Evolutionary conservation across 1,140 invertebrate genomes (phyloP).

Genomic region (Tetragnatha versicolor): DNA sequence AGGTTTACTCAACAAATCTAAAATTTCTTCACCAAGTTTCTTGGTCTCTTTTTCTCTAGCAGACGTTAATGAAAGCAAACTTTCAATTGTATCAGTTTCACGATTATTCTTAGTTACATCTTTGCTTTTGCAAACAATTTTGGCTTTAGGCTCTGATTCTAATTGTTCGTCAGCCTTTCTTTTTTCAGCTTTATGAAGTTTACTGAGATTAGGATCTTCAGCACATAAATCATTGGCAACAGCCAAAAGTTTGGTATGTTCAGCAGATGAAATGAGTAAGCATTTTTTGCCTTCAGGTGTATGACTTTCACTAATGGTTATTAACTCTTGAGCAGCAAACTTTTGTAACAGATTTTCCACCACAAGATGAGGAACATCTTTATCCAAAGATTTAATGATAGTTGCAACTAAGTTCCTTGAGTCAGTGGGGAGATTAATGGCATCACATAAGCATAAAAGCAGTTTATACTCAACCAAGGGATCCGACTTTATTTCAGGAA

Average conservation of each 20-base stretch:
- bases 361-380: conserved; percentile 70
- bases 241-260: conserved; percentile 75
- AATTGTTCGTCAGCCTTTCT: conserved; percentile 49
- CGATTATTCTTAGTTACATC: conserved; percentile 15
- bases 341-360: conserved; percentile 84
- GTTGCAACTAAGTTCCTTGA: conserved; percentile 73
- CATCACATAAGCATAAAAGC: conserved; percentile 78
- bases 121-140: conserved; percentile 32
- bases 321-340: conserved; percentile 85
- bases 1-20: conserved; percentile 91
- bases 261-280: conserved; percentile 74
- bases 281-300: conserved; percentile 68
- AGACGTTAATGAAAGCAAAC: conserved; percentile 89
- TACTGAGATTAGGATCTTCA: conserved; percentile 27
- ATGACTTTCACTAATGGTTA: conserved; percentile 67
- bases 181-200: conserved; percentile 23
- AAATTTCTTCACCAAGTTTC: conserved; percentile 93
- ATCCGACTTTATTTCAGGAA: conserved; percentile 56
- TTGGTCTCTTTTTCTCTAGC: conserved; percentile 95
- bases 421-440: conserved; percentile 79
- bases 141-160: conserved; percentile 31
- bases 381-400: conserved; percentile 71
- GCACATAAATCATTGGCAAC: conserved; percentile 67
- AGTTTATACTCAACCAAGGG: conserved; percentile 73
- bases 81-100: conserved; percentile 67